Conservation (phyloP, 2,113 vertebrate species). For the Bothrops jararaca region DNA sequence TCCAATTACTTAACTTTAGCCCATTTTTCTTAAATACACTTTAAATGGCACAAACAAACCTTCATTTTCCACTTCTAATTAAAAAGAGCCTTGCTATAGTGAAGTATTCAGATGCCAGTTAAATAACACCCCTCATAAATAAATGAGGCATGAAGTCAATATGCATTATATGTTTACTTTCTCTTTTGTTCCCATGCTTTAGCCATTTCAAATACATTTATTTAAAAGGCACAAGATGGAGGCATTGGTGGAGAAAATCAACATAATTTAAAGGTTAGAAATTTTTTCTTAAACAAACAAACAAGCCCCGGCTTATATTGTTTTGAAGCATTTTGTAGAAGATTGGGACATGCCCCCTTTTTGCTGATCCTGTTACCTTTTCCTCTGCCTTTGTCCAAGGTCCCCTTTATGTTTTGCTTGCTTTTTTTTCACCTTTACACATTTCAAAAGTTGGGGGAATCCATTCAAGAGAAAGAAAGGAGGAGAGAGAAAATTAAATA, state of each 20-base stretch:
- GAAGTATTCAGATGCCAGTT: slow-evolving; percentile 23
- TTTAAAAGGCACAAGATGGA: neutral
- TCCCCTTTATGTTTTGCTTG: neutral
- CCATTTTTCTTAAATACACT: slow-evolving; percentile 25
- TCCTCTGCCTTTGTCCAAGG: neutral
- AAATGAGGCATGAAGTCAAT: slow-evolving; percentile 1
- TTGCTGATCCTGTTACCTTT: neutral
- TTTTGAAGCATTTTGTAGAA: neutral
- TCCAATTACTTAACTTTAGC: slow-evolving; percentile 31
- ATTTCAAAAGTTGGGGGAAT: neutral
- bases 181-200: neutral
- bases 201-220: neutral
- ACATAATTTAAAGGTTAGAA: neutral
- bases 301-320: neutral
- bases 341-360: neutral
- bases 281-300: neutral
- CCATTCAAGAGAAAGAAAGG: neutral
- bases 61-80: slow-evolving; percentile 31
- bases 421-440: neutral
- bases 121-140: slow-evolving; percentile 25
- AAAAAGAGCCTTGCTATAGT: slow-evolving; percentile 12
- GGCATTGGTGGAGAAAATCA: neutral
- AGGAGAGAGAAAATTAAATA: neutral
- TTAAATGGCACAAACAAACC: slow-evolving; percentile 26
- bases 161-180: slow-evolving; percentile 12